Conservation (phyloP, 2,113 vertebrate genomes). For the Silurus asotus region DNA sequence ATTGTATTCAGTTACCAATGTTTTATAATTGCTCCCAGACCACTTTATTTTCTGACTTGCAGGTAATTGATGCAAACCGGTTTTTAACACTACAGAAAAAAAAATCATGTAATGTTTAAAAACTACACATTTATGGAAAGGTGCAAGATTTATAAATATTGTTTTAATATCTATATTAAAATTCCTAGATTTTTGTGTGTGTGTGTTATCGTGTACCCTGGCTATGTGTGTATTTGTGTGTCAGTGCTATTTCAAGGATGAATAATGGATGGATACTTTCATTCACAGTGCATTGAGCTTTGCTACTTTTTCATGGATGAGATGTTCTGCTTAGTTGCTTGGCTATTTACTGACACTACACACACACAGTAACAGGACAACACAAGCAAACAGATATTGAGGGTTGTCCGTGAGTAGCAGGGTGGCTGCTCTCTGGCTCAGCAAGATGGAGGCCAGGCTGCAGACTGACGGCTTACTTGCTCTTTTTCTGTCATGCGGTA, state of each 20-base stretch:
- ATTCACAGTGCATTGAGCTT: slow-evolving; percentile 36
- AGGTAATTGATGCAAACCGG: background rate
- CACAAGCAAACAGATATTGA: slow-evolving; percentile 42
- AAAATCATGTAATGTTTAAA: background rate
- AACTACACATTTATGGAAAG: background rate
- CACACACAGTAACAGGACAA: slow-evolving; percentile 26
- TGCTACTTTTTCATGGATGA: slow-evolving; percentile 35
- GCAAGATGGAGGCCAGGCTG: slow-evolving; percentile 27
- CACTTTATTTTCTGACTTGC: background rate
- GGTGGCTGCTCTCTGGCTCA: slow-evolving; percentile 37
- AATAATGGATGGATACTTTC: slow-evolving; percentile 48
- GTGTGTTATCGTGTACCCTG: background rate
- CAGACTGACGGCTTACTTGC: slow-evolving; percentile 43
- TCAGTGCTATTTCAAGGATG: slow-evolving; percentile 36
- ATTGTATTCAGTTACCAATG: background rate
- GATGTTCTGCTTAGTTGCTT: slow-evolving; percentile 48
- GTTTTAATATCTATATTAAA: background rate
- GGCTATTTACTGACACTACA: slow-evolving; percentile 50
- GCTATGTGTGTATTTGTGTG: slow-evolving; percentile 30
- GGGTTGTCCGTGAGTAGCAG: slow-evolving; percentile 36
- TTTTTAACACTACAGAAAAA: background rate
- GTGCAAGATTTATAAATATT: background rate
- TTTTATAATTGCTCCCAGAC: background rate
- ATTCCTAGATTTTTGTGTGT: background rate
- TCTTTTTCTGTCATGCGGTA: slow-evolving; percentile 54